Percentiles rank a stretch among this genome's conserved stretches.
These are phyloP conservation scores for Papilio machaon DNA, from an alignment of 1,140 invertebrate species.

Conservation along the genomic window DNA sequence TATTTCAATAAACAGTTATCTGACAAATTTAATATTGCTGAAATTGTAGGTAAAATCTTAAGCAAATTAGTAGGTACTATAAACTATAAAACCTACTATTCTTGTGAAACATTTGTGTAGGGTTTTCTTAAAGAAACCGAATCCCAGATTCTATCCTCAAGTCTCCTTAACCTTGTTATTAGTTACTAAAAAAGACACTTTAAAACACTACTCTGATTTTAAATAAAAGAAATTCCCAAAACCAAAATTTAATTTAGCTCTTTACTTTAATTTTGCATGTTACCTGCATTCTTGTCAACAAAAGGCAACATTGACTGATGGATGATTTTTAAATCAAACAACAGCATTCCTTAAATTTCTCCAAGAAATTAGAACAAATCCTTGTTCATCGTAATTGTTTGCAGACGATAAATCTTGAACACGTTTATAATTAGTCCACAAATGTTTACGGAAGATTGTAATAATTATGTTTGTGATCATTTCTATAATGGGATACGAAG, in stretches of 20 bases:
- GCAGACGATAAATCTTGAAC: neutral
- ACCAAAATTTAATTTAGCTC: no score
- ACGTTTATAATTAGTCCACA: neutral
- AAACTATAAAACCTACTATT: neutral
- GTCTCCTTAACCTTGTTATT: neutral
- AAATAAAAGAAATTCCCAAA: neutral
- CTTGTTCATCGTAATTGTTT: constrained; percentile 5
- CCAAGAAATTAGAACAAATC: neutral
- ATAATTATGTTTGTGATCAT: neutral
- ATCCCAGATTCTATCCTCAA: neutral
- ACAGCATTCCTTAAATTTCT: neutral
- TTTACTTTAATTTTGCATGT: neutral
- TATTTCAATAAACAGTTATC: neutral
- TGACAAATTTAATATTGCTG: neutral
- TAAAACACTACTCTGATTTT: no score
- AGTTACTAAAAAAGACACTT: neutral
- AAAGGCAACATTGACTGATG: neutral
- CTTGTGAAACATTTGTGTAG: neutral
- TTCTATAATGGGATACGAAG: neutral
- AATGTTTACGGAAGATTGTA: neutral
- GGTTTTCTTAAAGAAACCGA: neutral
- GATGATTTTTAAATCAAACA: neutral
- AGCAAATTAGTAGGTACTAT: neutral
- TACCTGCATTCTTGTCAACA: neutral
- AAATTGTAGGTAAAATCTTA: neutral